Percentiles rank a stretch among this genome's conserved stretches.
These are phyloP conservation scores for Cherax destructor DNA, from an alignment of 1,140 invertebrate species.

Conservation along the genomic window DNA sequence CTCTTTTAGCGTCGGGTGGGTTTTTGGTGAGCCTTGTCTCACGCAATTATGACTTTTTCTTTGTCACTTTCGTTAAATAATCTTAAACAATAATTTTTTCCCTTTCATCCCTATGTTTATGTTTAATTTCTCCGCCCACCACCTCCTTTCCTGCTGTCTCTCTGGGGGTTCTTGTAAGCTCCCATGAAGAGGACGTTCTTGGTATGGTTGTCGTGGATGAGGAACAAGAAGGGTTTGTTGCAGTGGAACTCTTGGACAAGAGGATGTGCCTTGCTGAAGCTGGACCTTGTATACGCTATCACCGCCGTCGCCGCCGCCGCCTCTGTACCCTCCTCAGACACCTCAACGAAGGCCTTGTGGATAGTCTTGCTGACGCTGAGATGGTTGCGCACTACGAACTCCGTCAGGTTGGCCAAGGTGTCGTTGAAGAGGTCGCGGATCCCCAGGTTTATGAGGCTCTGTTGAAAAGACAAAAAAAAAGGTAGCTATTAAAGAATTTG, in stretches of 20 bases:
- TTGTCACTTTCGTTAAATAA: too few relatives aligned
- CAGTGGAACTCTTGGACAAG: slow-evolving; percentile 30
- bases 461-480: not conserved
- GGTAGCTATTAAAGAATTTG: not conserved
- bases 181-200: slow-evolving; percentile 64
- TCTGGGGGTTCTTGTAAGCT: slow-evolving; percentile 50
- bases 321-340: slow-evolving; percentile 84
- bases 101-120: too few relatives aligned
- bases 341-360: slow-evolving; percentile 79
- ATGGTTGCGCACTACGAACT: slow-evolving; percentile 72
- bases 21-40: too few relatives aligned
- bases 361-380: slow-evolving; percentile 73
- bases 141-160: too few relatives aligned
- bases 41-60: too few relatives aligned
- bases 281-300: slow-evolving; percentile 49
- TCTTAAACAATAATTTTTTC: too few relatives aligned
- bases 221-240: slow-evolving; percentile 58
- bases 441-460: slow-evolving; percentile 76
- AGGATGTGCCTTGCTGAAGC: slow-evolving; percentile 6
- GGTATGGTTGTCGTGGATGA: slow-evolving; percentile 56
- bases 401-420: slow-evolving; percentile 79
- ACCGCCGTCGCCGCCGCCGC: slow-evolving; percentile 81
- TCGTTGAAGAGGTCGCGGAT: slow-evolving; percentile 80
- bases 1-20: too few relatives aligned
- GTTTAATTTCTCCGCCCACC: too few relatives aligned